Percentiles rank a stretch among this genome's conserved stretches.
These are phyloP conservation scores for Cephus rjabovi DNA, from an alignment of 2,888 invertebrate genomes.

Conservation along the genomic window DNA sequence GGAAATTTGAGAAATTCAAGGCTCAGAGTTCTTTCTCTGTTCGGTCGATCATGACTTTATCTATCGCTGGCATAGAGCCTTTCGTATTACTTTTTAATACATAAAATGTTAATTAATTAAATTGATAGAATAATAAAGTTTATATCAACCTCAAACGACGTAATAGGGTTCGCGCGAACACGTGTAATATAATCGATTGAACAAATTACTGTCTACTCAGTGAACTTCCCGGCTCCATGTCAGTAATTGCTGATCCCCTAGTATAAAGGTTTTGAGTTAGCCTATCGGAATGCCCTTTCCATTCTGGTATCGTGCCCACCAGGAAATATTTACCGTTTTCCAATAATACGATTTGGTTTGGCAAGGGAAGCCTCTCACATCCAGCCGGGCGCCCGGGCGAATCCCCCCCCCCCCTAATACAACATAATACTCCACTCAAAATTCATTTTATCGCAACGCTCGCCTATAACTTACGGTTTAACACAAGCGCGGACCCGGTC, in stretches of 20 bases:
- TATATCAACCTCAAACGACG: neutral
- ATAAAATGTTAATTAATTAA: neutral
- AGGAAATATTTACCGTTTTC: conserved; percentile 48
- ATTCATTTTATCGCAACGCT: conserved; percentile 40
- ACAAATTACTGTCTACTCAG: neutral
- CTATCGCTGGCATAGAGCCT: neutral
- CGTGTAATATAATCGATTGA: neutral
- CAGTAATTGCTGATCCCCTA: neutral
- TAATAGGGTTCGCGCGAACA: neutral
- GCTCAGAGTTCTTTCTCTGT: neutral
- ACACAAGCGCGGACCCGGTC: neutral
- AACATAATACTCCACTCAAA: conserved; percentile 40
- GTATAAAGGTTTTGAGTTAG: neutral
- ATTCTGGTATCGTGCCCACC: conserved; percentile 13
- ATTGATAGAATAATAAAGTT: neutral
- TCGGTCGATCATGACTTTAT: neutral
- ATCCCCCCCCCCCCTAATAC: conserved; percentile 27
- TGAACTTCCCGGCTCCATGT: neutral
- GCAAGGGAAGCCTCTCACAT: neutral
- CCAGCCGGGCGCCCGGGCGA: neutral
- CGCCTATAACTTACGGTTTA: conserved; percentile 7
- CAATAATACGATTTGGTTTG: conserved; percentile 38
- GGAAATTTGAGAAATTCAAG: neutral
- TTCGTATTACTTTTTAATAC: neutral
- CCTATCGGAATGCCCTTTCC: neutral